Evolutionary conservation across 92 coral and sea anemone genomes (phyloP).

Genomic region (Anthopleura xanthogrammica): DNA sequence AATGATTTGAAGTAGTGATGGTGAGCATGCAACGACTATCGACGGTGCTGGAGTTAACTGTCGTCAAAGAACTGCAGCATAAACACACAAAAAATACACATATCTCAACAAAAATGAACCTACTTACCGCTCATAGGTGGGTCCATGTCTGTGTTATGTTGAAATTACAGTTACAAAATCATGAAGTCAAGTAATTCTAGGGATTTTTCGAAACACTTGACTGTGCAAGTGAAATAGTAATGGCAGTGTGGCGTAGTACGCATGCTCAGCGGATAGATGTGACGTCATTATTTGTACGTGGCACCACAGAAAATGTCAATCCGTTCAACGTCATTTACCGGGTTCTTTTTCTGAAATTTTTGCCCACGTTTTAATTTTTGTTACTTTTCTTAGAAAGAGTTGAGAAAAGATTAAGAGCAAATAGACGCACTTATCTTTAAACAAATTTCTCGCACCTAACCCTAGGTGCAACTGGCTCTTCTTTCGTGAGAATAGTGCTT

Average conservation of each 20-base stretch:
- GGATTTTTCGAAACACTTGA: background rate
- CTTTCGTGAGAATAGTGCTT: no score
- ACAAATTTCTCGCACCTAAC: no score
- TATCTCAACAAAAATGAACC: background rate
- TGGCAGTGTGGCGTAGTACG: background rate
- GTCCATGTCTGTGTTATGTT: slow-evolving; percentile 36
- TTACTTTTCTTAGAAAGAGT: background rate
- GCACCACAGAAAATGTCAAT: background rate
- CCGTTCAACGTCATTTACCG: background rate
- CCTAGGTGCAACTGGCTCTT: no score
- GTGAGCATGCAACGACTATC: background rate
- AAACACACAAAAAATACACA: background rate
- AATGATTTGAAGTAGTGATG: background rate
- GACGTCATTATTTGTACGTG: slow-evolving; percentile 33
- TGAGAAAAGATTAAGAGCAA: background rate
- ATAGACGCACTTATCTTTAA: background rate
- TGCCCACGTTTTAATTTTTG: background rate
- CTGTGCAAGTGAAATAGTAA: background rate
- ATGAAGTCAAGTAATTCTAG: background rate
- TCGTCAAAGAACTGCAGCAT: background rate
- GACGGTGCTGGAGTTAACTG: background rate
- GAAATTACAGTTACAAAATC: background rate
- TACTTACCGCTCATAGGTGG: slow-evolving; percentile 71
- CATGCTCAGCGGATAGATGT: slow-evolving; percentile 16
- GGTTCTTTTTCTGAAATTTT: no score